phyloP scores from a whole-genome alignment of 1,140 invertebrate species.

The Macrobrachium nipponense region DNA sequence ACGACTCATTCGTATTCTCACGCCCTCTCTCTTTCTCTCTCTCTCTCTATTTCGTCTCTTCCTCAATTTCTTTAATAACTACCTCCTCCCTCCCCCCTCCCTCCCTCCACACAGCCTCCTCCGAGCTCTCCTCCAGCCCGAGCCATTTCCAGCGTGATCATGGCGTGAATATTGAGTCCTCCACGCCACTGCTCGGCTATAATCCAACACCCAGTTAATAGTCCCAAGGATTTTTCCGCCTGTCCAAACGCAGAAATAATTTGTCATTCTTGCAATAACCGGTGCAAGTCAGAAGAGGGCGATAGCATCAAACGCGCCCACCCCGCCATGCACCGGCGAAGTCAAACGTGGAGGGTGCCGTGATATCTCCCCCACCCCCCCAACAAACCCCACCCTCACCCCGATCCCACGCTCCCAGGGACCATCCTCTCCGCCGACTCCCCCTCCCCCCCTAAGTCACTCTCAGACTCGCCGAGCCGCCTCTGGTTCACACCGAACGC shows the following conservation, averaged over 20 bases:
- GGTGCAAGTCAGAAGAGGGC: conserved; percentile 13
- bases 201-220: conserved; percentile 36
- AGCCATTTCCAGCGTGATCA: not conserved
- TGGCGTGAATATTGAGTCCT: conserved; percentile 17
- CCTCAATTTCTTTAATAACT: too few species aligned
- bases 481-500: too few species aligned
- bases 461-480: too few species aligned
- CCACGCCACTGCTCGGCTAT: conserved; percentile 32
- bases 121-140: not conserved
- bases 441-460: too few species aligned
- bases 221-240: conserved; percentile 24
- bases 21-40: too few species aligned
- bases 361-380: too few species aligned
- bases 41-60: too few species aligned
- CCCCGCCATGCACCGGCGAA: not conserved
- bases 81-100: not conserved
- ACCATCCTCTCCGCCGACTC: too few species aligned
- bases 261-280: conserved; percentile 36
- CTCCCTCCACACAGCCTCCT: not conserved
- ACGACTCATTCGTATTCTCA: too few species aligned
- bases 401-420: too few species aligned
- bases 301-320: conserved; percentile 17
- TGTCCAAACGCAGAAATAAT: conserved; percentile 34
- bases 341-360: too few species aligned
- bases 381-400: too few species aligned